phyloP scores from a whole-genome alignment of 92 coral and sea anemone genomes.

The Epizoanthus stellaris region DNA sequence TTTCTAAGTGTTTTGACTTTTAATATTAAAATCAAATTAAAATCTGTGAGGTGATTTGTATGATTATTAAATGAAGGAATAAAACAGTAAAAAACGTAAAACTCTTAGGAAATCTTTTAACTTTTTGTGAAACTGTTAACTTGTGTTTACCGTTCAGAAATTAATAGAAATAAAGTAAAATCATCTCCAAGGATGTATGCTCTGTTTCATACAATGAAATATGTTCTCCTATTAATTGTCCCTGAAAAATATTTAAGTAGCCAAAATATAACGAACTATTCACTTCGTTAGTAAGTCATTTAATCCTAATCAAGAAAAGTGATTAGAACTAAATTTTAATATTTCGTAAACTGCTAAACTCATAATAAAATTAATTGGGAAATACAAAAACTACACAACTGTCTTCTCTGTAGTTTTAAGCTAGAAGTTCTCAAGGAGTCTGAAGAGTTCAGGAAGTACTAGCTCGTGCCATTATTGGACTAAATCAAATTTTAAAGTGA shows the following conservation, averaged over 20 bases:
- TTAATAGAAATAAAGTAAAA: not conserved
- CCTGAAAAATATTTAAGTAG: not conserved
- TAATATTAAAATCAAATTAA: slow-evolving; percentile 14
- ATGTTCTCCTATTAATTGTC: not conserved
- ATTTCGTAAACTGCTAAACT: not conserved
- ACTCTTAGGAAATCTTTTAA: not conserved
- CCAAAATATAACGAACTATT: not conserved
- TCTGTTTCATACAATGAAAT: too few species aligned
- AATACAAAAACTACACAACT: too few species aligned
- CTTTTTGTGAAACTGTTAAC: not conserved
- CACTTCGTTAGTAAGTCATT: not conserved
- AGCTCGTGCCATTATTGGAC: too few species aligned
- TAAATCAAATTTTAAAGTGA: too few species aligned
- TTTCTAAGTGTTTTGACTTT: slow-evolving; percentile 9
- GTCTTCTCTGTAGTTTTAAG: too few species aligned
- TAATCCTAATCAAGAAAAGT: not conserved
- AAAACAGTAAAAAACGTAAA: not conserved
- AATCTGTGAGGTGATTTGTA: not conserved
- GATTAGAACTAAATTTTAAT: slow-evolving; percentile 12
- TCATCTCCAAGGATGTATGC: not conserved
- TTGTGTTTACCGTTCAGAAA: not conserved
- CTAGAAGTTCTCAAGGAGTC: too few species aligned
- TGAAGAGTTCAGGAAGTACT: too few species aligned
- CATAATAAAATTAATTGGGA: slow-evolving; percentile 15
- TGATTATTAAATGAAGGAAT: not conserved